A percentile compares a stretch with the other conserved stretches of the same genome.
Conservation (phyloP, 1,140 invertebrate species). For the Leguminivora glycinivorella region DNA sequence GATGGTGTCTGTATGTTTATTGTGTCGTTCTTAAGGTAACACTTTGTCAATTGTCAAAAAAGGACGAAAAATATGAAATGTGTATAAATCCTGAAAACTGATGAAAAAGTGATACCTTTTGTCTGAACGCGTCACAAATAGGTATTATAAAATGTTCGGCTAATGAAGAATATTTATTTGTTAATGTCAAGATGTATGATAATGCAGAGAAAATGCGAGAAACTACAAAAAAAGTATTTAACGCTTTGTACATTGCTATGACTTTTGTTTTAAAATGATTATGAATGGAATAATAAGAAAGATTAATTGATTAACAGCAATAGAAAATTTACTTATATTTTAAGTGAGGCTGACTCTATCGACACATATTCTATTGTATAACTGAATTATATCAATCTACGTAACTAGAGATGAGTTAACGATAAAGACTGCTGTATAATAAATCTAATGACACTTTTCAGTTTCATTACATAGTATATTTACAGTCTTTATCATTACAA, state of each 20-base stretch:
- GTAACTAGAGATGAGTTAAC: neutral
- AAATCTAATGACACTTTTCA: neutral
- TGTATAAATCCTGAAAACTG: neutral
- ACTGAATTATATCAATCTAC: conserved; percentile 5
- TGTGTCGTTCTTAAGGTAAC: conserved; percentile 21
- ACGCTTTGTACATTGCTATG: conserved; percentile 59
- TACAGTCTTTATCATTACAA: neutral
- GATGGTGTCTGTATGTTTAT: conserved; percentile 43
- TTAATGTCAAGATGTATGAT: conserved; percentile 33
- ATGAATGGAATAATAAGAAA: conserved; percentile 31
- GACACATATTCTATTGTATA: conserved; percentile 5
- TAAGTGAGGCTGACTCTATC: neutral
- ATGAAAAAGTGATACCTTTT: neutral
- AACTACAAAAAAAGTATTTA: conserved; percentile 42
- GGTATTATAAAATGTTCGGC: conserved; percentile 34
- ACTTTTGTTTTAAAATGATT: conserved; percentile 38
- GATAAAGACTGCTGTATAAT: neutral
- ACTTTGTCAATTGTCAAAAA: neutral
- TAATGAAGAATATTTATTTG: conserved; percentile 32
- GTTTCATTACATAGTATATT: neutral
- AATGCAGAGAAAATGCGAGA: conserved; percentile 35
- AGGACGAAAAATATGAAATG: neutral
- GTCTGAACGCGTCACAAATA: neutral
- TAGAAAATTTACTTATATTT: conserved; percentile 12
- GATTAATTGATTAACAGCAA: conserved; percentile 10